Base-by-base conservation (phyloP, 2,888 invertebrate genomes). In the Volucella inanis region DNA sequence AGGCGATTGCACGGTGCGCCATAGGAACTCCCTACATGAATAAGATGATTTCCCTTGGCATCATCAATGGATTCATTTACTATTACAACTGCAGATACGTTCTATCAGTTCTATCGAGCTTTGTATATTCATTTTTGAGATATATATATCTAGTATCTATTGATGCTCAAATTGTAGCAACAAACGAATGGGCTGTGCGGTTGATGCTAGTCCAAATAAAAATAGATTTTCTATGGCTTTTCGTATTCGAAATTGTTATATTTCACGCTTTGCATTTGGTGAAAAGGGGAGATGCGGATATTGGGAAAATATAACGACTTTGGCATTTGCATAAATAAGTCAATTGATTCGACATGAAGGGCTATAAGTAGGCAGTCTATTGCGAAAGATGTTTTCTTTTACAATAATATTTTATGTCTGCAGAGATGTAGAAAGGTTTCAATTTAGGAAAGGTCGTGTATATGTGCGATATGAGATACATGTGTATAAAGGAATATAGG, bases 1-100 rank as follows among this genome's bases (percentile, higher is more conserved):
- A 55, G 72, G 78, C 15, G 39, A 78, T 59, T 49, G 14, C 18
- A 55, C 55, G 49, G 18, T 55, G 47, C 39, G 49, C 15, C 41
- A n/a, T 39, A 3, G 2, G 15, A 15, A 49, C 31, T 55, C 39
- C 43, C 9, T 70, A 39, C 18, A 43, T 31, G 41, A 47, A 15
- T 72, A 65, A 55, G 54, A 47, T 31, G 15, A 15, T 68, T 43
- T 57, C 41, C 43, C 11, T 72, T 72, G 72, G 76, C 68, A 68
- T 52, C 76, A 81, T 76, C 68, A 81, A 71, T 76, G 54, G 71
- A 81, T 65, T 62, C 61, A 78, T 83, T 72, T 77, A 31, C 31
- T 31, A 31, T 31, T 31, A 55, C 50, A 55, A 57, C 38, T 52
- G 50, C 41, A 70, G 50, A 55, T 61, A 62, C 14, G 54, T 39